phyloP scores from a whole-genome alignment of 2,113 vertebrate genomes.

The Oncorhynchus gorbuscha region DNA sequence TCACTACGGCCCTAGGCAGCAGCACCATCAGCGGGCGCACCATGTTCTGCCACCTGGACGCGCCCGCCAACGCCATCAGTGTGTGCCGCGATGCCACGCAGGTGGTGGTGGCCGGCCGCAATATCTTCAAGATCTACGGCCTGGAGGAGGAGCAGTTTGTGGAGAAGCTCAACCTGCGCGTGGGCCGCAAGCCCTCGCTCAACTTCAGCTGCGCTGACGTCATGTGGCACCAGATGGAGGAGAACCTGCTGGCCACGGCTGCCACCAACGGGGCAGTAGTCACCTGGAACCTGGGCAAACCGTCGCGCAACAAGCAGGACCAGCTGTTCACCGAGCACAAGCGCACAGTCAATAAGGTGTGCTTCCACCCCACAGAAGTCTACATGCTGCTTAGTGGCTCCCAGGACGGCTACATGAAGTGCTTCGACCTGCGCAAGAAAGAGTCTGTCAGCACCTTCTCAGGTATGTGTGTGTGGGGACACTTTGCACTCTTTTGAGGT shows the following conservation, averaged over 20 bases:
- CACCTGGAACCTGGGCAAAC: slow-evolving; percentile 95
- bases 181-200: slow-evolving; percentile 92
- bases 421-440: slow-evolving; percentile 94
- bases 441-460: slow-evolving; percentile 99
- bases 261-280: slow-evolving; percentile 97
- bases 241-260: slow-evolving; percentile 93
- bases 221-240: slow-evolving; percentile 98
- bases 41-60: slow-evolving; percentile 97
- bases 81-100: slow-evolving; percentile 93
- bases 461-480: slow-evolving; percentile 66
- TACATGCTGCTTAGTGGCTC: slow-evolving; percentile 97
- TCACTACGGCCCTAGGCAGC: slow-evolving; percentile 85
- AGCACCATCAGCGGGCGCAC: slow-evolving; percentile 82
- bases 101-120: slow-evolving; percentile 95
- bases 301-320: slow-evolving; percentile 96
- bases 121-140: slow-evolving; percentile 98
- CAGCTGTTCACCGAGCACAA: slow-evolving; percentile 98
- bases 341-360: slow-evolving; percentile 97
- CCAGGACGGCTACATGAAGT: slow-evolving; percentile 98
- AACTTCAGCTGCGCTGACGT: slow-evolving; percentile 98
- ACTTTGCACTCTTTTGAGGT: too few species aligned
- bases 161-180: slow-evolving; percentile 92
- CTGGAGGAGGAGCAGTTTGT: slow-evolving; percentile 96
- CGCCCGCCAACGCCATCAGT: slow-evolving; percentile 94
- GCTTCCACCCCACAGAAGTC: slow-evolving; percentile 94